Evolutionary conservation across 2,797 vertebrate genomes (phyloP), one percentile per base, ranked within the genome.

Genomic region (Alouatta caraya): DNA sequence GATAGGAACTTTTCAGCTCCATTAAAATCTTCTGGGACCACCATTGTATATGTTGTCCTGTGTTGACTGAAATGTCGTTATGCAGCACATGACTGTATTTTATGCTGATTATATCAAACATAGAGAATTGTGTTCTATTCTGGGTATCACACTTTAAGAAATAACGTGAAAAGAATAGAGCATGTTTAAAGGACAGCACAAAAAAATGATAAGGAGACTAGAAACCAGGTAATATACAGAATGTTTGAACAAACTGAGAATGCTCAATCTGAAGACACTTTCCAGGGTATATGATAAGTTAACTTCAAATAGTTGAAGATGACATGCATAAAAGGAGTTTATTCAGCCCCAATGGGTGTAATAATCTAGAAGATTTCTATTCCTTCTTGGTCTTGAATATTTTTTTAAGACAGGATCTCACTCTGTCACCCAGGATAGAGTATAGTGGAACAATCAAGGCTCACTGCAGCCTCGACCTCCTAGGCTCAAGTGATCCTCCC

Each of bases 151-250:
- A 48, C 17, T 78, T 93, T 86, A 97, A 90, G 44, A 24, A 97
- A 95, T 90, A 83, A 90, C 59, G 87, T n/a, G 42, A 83, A 92
- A 94, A 90, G 14, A 92, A 95, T 0, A 95, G 59, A 93, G n/a
- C 24, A 94, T 67, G 30, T 90, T 97, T 52, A 64, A 48, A 97
- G 30, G 46, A 59, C 24, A 83, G 37, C 39, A 90, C 15, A 86
- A 61, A 90, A 90, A 86, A 90, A 95, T 42, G 28, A 72, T 79
- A 39, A 96, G 59, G 14, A 21, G 39, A 87, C 70, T 78, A 86
- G 79, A 97, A 92, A 78, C 64, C 73, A 95, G 2, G 5, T 39
- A 92, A 84, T 44, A 96, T 61, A 28, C 92, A 5, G 42, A 94
- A 92, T 33, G n/a, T 90, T 39, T 96, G 30, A 83, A 78, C 5